Conservation (phyloP, 1,140 invertebrate genomes). For the Drosophila saltans region DNA sequence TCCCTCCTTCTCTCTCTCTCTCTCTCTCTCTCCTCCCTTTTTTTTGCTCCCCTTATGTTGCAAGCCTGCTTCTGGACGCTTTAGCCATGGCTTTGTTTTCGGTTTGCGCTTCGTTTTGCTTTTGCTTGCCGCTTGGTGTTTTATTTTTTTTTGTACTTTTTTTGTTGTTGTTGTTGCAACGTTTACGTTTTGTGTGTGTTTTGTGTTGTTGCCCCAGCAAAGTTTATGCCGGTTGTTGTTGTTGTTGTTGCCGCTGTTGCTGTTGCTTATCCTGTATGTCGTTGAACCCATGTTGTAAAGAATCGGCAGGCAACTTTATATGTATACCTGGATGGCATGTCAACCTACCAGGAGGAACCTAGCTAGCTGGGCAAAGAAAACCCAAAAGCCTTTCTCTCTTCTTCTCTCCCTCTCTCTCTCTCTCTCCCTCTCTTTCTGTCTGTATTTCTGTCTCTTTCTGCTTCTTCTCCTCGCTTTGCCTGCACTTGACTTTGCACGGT, state of each 20-base stretch:
- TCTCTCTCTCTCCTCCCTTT: background rate
- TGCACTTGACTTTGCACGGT: constrained; percentile 68
- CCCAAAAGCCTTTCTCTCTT: background rate
- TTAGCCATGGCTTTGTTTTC: constrained; percentile 76
- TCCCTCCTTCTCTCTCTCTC: background rate
- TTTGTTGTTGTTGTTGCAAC: constrained; percentile 61
- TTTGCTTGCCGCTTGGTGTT: constrained; percentile 56
- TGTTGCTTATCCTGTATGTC: constrained; percentile 76
- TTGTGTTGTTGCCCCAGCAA: constrained; percentile 54
- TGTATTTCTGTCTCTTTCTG: background rate
- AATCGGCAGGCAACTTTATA: constrained; percentile 67
- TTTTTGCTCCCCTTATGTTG: constrained; percentile 31
- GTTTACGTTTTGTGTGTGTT: constrained; percentile 64
- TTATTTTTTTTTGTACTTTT: constrained; percentile 40
- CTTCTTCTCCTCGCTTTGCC: constrained; percentile 5
- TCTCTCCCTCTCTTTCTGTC: background rate
- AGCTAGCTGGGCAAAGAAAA: constrained; percentile 24
- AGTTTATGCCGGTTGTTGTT: constrained; percentile 73
- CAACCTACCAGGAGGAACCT: constrained; percentile 42
- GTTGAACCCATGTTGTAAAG: constrained; percentile 66
- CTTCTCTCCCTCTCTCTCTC: background rate
- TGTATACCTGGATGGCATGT: constrained; percentile 72
- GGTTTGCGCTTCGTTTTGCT: constrained; percentile 55
- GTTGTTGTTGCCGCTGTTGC: constrained; percentile 40
- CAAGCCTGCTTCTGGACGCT: constrained; percentile 52